phyloP scores from a whole-genome alignment of 2,113 vertebrate species.

The Cyprinodon brontotheroides region DNA sequence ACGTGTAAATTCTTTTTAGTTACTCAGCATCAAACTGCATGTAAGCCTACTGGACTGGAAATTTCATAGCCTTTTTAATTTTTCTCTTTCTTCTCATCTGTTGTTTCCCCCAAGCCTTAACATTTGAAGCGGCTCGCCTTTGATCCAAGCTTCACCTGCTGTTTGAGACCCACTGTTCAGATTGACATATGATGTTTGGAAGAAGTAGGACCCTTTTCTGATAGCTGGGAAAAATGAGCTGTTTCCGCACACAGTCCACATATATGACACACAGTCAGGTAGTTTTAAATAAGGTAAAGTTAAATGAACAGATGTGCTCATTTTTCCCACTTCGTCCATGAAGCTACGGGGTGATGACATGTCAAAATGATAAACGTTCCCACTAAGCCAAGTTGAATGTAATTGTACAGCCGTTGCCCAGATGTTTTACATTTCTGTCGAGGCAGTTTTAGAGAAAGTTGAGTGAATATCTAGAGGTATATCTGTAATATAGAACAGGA shows the following conservation, averaged over 20 bases:
- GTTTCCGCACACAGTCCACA: conserved; percentile 17
- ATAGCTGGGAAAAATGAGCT: conserved; percentile 43
- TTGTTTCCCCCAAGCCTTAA: conserved; percentile 37
- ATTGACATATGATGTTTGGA: conserved; percentile 62
- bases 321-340: conserved; percentile 12
- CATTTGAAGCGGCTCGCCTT: conserved; percentile 60
- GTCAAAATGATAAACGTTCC: conserved; percentile 60
- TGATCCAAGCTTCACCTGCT: conserved; percentile 71
- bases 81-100: conserved; percentile 38
- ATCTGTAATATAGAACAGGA: conserved; percentile 10
- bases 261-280: conserved; percentile 24
- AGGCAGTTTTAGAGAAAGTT: conserved; percentile 26
- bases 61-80: conserved; percentile 31
- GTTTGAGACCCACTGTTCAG: conserved; percentile 70
- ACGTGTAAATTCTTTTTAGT: conserved; percentile 22
- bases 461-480: conserved; percentile 31
- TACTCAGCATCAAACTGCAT: conserved; percentile 16
- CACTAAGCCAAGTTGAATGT: conserved; percentile 32
- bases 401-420: conserved; percentile 36
- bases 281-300: conserved; percentile 39
- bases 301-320: conserved; percentile 49
- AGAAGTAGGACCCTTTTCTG: conserved; percentile 42
- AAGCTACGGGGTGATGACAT: conserved; percentile 48
- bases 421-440: conserved; percentile 44
- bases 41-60: conserved; percentile 35